Conservation (phyloP, 2,113 vertebrate genomes). For the Glaucidium brasilianum region DNA sequence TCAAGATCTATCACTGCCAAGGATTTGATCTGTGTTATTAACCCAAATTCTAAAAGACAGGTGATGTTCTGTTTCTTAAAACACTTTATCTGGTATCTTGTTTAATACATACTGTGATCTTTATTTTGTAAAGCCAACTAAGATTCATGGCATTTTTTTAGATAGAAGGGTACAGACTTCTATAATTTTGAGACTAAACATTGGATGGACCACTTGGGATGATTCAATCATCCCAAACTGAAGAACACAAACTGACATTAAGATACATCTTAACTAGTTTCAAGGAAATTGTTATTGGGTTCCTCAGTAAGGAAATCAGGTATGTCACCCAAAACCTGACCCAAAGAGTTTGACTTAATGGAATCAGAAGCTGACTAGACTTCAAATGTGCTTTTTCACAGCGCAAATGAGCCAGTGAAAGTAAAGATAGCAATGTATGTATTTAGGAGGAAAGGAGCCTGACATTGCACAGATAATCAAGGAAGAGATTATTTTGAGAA, state of each 20-base stretch:
- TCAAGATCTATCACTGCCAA: background rate
- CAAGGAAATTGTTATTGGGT: background rate
- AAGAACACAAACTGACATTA: background rate
- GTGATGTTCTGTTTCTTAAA: background rate
- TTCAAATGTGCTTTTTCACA: background rate
- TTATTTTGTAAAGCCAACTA: background rate
- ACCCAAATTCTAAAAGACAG: background rate
- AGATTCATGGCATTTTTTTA: background rate
- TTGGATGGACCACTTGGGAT: background rate
- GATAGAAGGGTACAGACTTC: background rate
- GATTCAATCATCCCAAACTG: background rate
- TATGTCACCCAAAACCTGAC: background rate
- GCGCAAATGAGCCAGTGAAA: background rate
- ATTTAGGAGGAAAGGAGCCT: background rate
- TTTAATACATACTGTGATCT: background rate
- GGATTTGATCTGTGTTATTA: background rate
- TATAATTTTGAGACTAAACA: background rate
- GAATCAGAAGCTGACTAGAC: background rate
- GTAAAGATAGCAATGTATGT: background rate
- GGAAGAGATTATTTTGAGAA: constrained; percentile 19
- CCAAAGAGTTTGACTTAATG: background rate
- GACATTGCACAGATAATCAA: background rate
- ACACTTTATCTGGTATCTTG: background rate
- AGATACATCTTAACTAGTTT: background rate
- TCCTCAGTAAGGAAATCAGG: background rate